Evolutionary conservation across 2,113 vertebrate species (phyloP).

Genomic region (Fulica atra): DNA sequence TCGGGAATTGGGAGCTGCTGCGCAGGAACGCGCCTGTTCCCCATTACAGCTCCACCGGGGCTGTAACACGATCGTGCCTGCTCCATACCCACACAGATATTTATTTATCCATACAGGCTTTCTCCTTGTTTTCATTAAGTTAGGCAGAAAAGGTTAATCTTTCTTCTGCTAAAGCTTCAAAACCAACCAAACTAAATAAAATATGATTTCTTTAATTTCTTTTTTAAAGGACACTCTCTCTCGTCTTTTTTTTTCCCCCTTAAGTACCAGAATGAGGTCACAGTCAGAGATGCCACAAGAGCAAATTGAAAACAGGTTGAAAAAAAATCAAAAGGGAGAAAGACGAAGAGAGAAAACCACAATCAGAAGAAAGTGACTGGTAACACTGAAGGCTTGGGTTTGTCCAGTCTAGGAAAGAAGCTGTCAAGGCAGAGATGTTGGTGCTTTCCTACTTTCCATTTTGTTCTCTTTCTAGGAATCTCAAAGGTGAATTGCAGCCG

Average conservation of each 20-base stretch:
- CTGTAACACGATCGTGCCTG: constrained; percentile 78
- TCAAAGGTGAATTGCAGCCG: neutral
- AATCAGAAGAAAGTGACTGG: constrained; percentile 41
- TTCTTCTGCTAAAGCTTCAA: constrained; percentile 68
- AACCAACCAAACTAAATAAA: constrained; percentile 65
- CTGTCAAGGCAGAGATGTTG: neutral
- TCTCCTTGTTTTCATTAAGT: constrained; percentile 71
- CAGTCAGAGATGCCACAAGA: constrained; percentile 73
- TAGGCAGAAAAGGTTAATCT: constrained; percentile 72
- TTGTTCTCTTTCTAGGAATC: constrained; percentile 50
- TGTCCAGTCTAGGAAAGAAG: constrained; percentile 25
- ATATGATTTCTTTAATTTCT: constrained; percentile 68
- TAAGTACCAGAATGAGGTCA: constrained; percentile 75
- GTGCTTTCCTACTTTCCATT: neutral
- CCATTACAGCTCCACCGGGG: constrained; percentile 78
- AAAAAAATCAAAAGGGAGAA: constrained; percentile 62
- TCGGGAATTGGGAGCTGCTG: constrained; percentile 73
- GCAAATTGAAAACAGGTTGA: constrained; percentile 80
- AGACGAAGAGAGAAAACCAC: constrained; percentile 33
- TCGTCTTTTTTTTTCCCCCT: neutral
- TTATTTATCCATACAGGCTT: constrained; percentile 72
- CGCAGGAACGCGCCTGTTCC: constrained; percentile 79
- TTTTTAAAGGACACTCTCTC: constrained; percentile 55
- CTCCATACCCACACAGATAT: constrained; percentile 72
- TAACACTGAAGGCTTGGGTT: neutral